Conservation (phyloP, 2,888 invertebrate genomes). For the Polia nebulosa region DNA sequence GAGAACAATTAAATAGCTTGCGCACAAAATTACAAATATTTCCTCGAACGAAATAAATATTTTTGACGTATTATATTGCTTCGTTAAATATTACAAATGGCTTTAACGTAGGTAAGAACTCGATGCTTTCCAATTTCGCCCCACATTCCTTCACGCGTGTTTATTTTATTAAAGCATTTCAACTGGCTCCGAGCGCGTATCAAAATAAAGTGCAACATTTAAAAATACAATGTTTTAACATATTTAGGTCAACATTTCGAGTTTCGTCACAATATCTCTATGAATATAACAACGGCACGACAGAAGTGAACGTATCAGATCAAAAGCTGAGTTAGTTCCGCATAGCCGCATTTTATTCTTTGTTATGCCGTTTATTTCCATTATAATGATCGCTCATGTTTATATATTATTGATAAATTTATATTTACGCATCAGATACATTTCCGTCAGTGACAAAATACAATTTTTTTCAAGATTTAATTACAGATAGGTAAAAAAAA, state of each 20-base stretch:
- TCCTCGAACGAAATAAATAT: neutral
- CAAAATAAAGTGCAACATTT: slow-evolving; percentile 74
- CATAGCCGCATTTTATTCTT: slow-evolving; percentile 39
- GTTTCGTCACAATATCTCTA: slow-evolving; percentile 70
- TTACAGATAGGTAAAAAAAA: neutral
- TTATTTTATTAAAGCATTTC: slow-evolving; percentile 78
- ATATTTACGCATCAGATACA: slow-evolving; percentile 17
- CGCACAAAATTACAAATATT: slow-evolving; percentile 7
- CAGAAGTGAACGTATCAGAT: slow-evolving; percentile 56
- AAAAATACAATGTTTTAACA: slow-evolving; percentile 71
- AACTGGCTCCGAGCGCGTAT: slow-evolving; percentile 67
- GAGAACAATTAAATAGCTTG: slow-evolving; percentile 1
- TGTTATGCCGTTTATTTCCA: slow-evolving; percentile 40
- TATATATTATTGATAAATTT: slow-evolving; percentile 31
- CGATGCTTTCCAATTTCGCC: slow-evolving; percentile 80
- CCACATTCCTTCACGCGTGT: slow-evolving; percentile 82
- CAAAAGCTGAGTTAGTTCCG: slow-evolving; percentile 52
- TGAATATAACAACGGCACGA: slow-evolving; percentile 53
- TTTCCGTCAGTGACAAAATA: slow-evolving; percentile 22
- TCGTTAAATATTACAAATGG: slow-evolving; percentile 62
- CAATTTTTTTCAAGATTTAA: slow-evolving; percentile 5
- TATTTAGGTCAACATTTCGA: slow-evolving; percentile 73
- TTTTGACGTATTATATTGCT: slow-evolving; percentile 25
- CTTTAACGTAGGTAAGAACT: slow-evolving; percentile 63
- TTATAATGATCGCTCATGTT: slow-evolving; percentile 26